A percentile compares a stretch with the other conserved stretches of the same genome.
Conservation (phyloP, 2,797 vertebrate genomes). For the Pseudochromis fuscus region DNA sequence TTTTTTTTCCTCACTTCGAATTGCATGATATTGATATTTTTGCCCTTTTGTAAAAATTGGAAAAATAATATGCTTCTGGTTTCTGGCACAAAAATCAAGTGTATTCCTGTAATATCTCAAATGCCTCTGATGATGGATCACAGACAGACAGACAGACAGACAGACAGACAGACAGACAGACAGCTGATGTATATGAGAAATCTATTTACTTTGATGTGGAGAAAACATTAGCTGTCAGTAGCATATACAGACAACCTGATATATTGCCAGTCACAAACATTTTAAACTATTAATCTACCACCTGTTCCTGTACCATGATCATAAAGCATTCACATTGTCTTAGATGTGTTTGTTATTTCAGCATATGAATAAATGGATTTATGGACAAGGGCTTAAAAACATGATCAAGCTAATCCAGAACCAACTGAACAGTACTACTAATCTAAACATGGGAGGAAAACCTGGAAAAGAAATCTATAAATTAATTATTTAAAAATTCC, state of each 20-base stretch:
- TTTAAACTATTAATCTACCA: neutral
- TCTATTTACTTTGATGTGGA: constrained; percentile 52
- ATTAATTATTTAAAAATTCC: too few relatives aligned
- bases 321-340: too few relatives aligned
- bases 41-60: too few relatives aligned
- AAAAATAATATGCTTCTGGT: neutral
- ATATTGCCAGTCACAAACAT: too few relatives aligned
- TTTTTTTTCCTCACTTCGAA: constrained; percentile 24
- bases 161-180: constrained; percentile 16
- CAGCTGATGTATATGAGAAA: constrained; percentile 37
- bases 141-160: constrained; percentile 21
- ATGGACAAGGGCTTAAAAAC: too few relatives aligned
- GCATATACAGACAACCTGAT: neutral
- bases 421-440: too few relatives aligned
- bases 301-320: too few relatives aligned
- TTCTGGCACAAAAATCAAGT: neutral
- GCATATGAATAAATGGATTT: neutral
- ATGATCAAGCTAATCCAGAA: too few relatives aligned
- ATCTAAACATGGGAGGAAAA: too few relatives aligned
- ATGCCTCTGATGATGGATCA: constrained; percentile 45
- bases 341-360: too few relatives aligned
- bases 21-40: neutral
- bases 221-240: constrained; percentile 42
- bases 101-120: constrained; percentile 45
- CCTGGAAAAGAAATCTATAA: too few relatives aligned